Evolutionary conservation across 37 sponge, comb jelly and placozoan species (phyloP).

Genomic region (Amphimedon queenslandica): DNA sequence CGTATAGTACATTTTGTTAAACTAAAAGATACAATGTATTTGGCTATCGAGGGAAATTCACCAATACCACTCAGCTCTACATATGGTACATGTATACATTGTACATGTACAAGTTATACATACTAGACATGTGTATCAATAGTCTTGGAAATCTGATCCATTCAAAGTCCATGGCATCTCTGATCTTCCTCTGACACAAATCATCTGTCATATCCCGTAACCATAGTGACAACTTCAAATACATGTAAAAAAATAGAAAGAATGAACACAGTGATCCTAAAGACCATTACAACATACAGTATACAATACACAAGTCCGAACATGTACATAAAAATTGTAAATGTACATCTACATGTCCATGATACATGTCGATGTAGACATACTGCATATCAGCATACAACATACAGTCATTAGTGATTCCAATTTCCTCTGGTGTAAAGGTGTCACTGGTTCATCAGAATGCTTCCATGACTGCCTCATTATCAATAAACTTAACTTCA

Average conservation of each 20-base stretch:
- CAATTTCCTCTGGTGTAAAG: slow-evolving; percentile 29
- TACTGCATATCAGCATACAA: too few species aligned
- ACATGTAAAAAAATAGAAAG: not conserved
- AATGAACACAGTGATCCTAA: not conserved
- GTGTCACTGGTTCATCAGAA: slow-evolving; percentile 14
- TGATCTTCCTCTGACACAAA: slow-evolving; percentile 64
- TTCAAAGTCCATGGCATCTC: slow-evolving; percentile 81
- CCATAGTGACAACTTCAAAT: slow-evolving; percentile 53
- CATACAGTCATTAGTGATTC: slow-evolving; percentile 50
- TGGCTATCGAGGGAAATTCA: too few species aligned
- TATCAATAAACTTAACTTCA: slow-evolving; percentile 37
- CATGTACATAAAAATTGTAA: too few species aligned
- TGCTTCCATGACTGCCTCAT: slow-evolving; percentile 52
- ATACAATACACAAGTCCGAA: too few species aligned
- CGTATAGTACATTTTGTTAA: too few species aligned
- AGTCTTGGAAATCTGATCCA: slow-evolving; percentile 74
- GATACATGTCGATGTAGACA: too few species aligned
- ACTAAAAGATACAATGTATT: too few species aligned
- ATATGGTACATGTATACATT: too few species aligned
- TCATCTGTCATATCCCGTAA: slow-evolving; percentile 78
- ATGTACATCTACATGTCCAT: too few species aligned
- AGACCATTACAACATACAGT: too few species aligned
- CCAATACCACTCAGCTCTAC: too few species aligned
- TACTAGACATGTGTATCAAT: slow-evolving; percentile 17
- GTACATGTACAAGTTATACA: slow-evolving; percentile 8